phyloP scores from a whole-genome alignment of 2,113 vertebrate species.

The Isurus oxyrinchus region DNA sequence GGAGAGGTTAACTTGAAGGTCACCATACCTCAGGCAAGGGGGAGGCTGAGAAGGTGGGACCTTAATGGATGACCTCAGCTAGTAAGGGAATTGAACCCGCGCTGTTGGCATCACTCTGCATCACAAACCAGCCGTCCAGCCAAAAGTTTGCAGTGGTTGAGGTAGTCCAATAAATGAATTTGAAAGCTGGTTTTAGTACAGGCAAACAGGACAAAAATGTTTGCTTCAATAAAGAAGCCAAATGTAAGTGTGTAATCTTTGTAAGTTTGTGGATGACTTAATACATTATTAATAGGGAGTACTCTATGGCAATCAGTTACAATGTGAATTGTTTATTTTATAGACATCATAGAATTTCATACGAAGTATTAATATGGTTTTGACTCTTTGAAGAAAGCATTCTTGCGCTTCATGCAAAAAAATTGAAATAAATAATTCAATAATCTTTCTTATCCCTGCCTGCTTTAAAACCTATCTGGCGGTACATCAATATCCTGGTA shows the following conservation, averaged over 20 bases:
- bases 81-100: no score
- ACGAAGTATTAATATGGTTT: slow-evolving; percentile 1
- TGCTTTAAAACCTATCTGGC: background rate
- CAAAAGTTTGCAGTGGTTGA: background rate
- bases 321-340: background rate
- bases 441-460: background rate
- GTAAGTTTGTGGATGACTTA: background rate
- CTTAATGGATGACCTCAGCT: no score
- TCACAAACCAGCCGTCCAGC: no score
- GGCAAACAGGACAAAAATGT: background rate
- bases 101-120: no score
- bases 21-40: no score
- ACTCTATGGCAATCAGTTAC: background rate
- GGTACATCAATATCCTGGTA: background rate
- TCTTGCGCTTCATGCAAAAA: background rate
- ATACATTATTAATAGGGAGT: background rate
- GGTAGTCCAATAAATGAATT: background rate
- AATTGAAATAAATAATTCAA: slow-evolving; percentile 18
- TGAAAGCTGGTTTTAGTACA: background rate
- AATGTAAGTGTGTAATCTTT: background rate
- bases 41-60: no score
- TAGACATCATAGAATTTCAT: background rate
- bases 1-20: no score
- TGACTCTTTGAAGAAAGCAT: background rate
- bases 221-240: background rate